Percentiles rank a stretch among this genome's conserved stretches.
Conservation (phyloP, 2,888 invertebrate genomes). For the Amphipyra berbera region DNA sequence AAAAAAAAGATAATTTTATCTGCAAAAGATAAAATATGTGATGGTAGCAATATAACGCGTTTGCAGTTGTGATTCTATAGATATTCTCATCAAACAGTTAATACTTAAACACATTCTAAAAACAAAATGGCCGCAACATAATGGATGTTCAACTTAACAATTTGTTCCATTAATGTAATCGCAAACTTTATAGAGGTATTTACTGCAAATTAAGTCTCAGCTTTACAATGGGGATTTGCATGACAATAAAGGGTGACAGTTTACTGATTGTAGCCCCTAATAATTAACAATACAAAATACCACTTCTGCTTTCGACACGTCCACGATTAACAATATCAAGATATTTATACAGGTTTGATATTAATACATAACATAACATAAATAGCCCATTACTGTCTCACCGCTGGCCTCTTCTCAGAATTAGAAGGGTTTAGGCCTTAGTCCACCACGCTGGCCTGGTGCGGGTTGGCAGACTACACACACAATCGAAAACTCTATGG, state of each 20-base stretch:
- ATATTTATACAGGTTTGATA: not conserved
- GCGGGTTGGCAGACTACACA: too few relatives aligned
- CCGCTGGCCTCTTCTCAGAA: too few relatives aligned
- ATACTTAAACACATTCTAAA: constrained; percentile 51
- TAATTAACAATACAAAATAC: constrained; percentile 67
- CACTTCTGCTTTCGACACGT: constrained; percentile 55
- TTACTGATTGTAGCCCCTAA: constrained; percentile 71
- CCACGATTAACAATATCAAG: constrained; percentile 10
- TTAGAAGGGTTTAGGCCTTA: too few relatives aligned
- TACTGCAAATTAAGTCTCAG: constrained; percentile 74
- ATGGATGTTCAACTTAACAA: constrained; percentile 67
- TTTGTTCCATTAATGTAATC: constrained; percentile 71
- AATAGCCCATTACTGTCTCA: too few relatives aligned
- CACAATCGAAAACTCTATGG: too few relatives aligned
- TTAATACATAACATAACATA: too few relatives aligned
- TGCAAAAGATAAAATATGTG: constrained; percentile 13
- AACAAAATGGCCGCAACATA: constrained; percentile 46
- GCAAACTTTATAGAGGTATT: constrained; percentile 70
- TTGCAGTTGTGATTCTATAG: constrained; percentile 4
- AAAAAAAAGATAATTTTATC: constrained; percentile 31
- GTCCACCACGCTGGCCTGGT: too few relatives aligned
- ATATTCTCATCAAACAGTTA: constrained; percentile 24
- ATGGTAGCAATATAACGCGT: not conserved
- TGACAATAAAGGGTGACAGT: constrained; percentile 72
- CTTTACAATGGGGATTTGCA: constrained; percentile 75